phyloP scores from a whole-genome alignment of 1,140 invertebrate species.

The Drosophila willistoni region DNA sequence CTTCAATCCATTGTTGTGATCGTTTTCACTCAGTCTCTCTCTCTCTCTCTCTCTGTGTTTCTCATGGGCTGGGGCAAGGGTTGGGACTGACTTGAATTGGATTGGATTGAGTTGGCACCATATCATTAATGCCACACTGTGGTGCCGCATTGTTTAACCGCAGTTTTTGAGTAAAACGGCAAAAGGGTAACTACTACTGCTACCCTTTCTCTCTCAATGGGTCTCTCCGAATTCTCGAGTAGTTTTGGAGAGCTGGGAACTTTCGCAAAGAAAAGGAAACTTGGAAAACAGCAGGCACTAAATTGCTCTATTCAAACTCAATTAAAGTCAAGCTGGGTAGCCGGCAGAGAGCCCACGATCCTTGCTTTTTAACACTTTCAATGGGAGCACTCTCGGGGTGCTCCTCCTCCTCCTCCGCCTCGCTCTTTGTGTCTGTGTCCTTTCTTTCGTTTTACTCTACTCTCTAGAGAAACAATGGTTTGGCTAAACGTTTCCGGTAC shows the following conservation, averaged over 20 bases:
- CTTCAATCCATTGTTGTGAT: conserved; percentile 64
- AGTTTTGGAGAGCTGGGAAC: conserved; percentile 43
- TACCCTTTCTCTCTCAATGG: background rate
- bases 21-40: conserved; percentile 5
- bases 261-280: conserved; percentile 18
- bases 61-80: conserved; percentile 38
- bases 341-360: conserved; percentile 45
- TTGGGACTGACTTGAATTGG: conserved; percentile 20
- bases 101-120: conserved; percentile 54
- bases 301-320: conserved; percentile 78
- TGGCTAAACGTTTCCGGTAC: conserved; percentile 72
- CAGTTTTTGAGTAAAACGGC: conserved; percentile 19
- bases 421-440: too few relatives aligned
- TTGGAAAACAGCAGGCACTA: conserved; percentile 67
- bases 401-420: background rate
- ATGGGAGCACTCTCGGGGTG: background rate
- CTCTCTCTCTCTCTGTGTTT: background rate
- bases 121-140: conserved; percentile 78
- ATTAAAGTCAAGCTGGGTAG: conserved; percentile 66
- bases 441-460: conserved; percentile 19
- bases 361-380: conserved; percentile 74
- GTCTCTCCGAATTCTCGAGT: background rate
- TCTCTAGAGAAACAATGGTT: conserved; percentile 29
- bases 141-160: conserved; percentile 70
- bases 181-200: conserved; percentile 15